phyloP scores from a whole-genome alignment of 2,113 vertebrate genomes.

The Oceanodroma tethys region DNA sequence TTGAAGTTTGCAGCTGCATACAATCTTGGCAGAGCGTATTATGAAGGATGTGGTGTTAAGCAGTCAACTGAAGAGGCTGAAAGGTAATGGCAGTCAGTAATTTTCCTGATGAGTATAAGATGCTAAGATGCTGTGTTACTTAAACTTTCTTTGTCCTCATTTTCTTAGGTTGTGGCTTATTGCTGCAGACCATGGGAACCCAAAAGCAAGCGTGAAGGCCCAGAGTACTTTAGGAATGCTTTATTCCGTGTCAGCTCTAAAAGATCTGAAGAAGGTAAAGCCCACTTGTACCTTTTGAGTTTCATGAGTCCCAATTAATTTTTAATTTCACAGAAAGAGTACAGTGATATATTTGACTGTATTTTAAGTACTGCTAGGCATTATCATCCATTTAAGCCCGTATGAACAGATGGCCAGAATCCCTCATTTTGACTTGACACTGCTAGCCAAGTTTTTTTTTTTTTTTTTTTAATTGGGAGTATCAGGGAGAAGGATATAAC shows the following conservation, averaged over 20 bases:
- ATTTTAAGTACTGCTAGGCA: not conserved
- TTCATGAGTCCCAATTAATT: not conserved
- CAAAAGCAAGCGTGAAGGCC: conserved; percentile 79
- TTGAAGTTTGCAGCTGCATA: conserved; percentile 78
- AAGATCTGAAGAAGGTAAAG: conserved; percentile 78
- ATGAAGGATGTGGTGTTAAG: conserved; percentile 76
- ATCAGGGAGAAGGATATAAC: not conserved
- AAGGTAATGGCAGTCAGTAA: conserved; percentile 60
- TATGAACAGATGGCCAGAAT: not conserved
- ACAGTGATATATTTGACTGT: not conserved
- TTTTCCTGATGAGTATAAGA: not conserved
- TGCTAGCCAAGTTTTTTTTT: not conserved
- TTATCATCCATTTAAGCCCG: not conserved
- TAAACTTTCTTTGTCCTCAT: not conserved
- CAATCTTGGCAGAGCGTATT: conserved; percentile 79
- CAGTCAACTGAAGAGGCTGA: conserved; percentile 74
- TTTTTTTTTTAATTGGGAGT: not conserved
- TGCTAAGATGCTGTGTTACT: not conserved
- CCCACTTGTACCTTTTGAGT: not conserved
- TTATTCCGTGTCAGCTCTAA: conserved; percentile 70
- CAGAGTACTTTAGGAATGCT: conserved; percentile 79
- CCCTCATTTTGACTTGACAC: not conserved
- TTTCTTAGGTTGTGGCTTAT: conserved; percentile 74
- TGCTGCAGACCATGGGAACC: conserved; percentile 80
- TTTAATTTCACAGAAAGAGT: not conserved